Base-by-base conservation (phyloP, 2,888 invertebrate genomes). In the Acleris laterana region DNA sequence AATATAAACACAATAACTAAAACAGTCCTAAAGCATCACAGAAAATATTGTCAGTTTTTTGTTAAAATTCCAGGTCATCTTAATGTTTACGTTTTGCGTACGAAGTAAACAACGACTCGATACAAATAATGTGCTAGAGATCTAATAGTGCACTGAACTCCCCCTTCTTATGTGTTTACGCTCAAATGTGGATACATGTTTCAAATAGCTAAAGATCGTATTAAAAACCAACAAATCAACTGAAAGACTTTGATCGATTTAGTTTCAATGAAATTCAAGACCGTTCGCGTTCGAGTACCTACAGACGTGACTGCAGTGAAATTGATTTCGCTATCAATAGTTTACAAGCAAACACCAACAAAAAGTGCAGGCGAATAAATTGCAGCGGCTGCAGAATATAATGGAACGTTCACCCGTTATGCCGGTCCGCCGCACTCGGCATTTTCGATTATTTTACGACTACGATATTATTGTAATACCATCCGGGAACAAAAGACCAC, bases 321-420 rank as follows among this genome's bases (percentile, higher is more conserved):
- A 84, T 83, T 80, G 80, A 86, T 86, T 84, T 72, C 71, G 72
- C 80, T 79, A 77, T 84, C 84, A 82, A 83, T 82, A 84, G 83
- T 79, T 83, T 82, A 83, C 82, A 81, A 81, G 79, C 76, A 76
- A 67, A 74, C 68, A 73, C 74, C 74, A 75, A 81, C 78, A 85
- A 88, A 86, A 89, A 83, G 79, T 78, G 72, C 70, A 76, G 72
- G 70, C 69, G 80, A 74, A 87, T 85, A 85, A 87, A 88, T 84
- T 83, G 80, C 79, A 77, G 71, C 73, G 72, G 74, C 72, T 70
- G 77, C 74, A 78, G 38, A 84, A 82, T 83, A 84, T 84, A 84
- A 87, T 84, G 80, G 80, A 79, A 77, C 77, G 79, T 74, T 80
- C 78, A 73, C 75, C 77, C 71, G 81, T 81, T 85, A 84, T 82